These are phyloP conservation scores for Pogonocichla stellata DNA, from an alignment of 2,113 vertebrate species.

Conservation along the genomic window DNA sequence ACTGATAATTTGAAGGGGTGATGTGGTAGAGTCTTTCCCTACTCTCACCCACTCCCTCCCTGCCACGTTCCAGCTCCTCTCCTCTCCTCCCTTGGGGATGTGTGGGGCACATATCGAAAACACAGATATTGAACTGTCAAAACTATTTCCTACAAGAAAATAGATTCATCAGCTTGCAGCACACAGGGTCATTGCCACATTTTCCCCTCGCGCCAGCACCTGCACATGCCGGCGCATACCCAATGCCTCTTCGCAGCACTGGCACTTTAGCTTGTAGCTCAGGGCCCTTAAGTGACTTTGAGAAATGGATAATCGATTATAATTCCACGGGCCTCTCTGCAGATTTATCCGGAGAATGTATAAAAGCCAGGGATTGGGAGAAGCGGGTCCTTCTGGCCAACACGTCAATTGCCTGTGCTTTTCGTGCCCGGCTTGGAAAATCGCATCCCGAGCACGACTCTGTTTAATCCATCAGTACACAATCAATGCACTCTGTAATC, in stretches of 20 bases:
- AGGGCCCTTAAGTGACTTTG: conserved; percentile 89
- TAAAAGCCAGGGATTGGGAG: conserved; percentile 69
- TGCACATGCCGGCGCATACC: conserved; percentile 86
- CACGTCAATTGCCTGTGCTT: conserved; percentile 66
- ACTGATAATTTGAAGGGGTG: conserved; percentile 61
- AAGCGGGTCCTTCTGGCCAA: conserved; percentile 70
- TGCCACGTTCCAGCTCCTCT: background rate
- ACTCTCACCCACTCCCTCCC: conserved; percentile 21
- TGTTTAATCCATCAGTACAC: conserved; percentile 81
- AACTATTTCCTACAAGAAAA: conserved; percentile 84
- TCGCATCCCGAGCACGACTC: conserved; percentile 72
- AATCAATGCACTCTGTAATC: conserved; percentile 83
- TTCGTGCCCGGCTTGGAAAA: conserved; percentile 59
- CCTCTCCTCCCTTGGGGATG: conserved; percentile 39
- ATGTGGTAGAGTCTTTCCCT: conserved; percentile 63
- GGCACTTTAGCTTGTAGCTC: conserved; percentile 80
- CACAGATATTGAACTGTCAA: conserved; percentile 85
- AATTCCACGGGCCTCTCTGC: conserved; percentile 80
- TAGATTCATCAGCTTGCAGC: conserved; percentile 83
- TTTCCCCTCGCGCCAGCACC: conserved; percentile 66
- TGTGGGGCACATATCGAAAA: conserved; percentile 73
- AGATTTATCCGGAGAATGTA: conserved; percentile 75
- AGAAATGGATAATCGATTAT: conserved; percentile 96
- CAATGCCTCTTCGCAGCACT: conserved; percentile 81
- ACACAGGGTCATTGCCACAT: conserved; percentile 80